These are phyloP conservation scores for Ochropleura leucogaster DNA, from an alignment of 2,888 invertebrate genomes.

Conservation along the genomic window DNA sequence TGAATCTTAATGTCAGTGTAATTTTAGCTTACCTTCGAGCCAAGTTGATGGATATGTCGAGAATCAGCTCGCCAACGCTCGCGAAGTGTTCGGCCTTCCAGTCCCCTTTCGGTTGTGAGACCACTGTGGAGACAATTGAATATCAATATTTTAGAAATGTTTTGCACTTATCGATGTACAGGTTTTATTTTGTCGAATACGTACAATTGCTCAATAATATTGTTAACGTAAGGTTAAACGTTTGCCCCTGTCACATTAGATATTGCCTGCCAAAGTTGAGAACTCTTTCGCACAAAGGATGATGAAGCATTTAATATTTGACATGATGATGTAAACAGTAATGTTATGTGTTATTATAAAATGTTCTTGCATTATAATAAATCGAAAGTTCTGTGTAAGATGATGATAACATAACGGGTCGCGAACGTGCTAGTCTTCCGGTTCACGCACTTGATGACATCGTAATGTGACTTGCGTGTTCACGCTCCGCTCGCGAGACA, in stretches of 20 bases:
- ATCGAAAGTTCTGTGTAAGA: constrained; percentile 34
- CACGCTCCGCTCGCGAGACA: constrained; percentile 13
- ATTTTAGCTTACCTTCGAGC: constrained; percentile 93
- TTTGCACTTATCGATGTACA: not conserved
- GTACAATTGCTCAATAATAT: constrained; percentile 23
- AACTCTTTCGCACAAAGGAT: constrained; percentile 10
- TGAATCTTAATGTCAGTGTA: constrained; percentile 32
- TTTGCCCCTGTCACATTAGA: constrained; percentile 32
- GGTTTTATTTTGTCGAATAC: not conserved
- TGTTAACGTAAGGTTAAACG: constrained; percentile 25
- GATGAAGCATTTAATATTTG: constrained; percentile 30
- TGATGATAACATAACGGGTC: constrained; percentile 35
- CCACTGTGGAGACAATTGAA: constrained; percentile 89
- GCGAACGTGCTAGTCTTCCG: constrained; percentile 49
- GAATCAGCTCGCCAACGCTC: constrained; percentile 95
- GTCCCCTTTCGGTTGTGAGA: constrained; percentile 94
- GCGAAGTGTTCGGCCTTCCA: constrained; percentile 96
- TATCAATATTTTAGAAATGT: constrained; percentile 12
- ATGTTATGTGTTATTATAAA: constrained; percentile 30
- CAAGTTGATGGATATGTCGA: constrained; percentile 96
- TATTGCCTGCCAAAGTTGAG: constrained; percentile 12
- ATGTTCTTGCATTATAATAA: constrained; percentile 31
- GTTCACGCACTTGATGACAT: constrained; percentile 52
- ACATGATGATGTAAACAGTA: constrained; percentile 34
- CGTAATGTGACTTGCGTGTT: constrained; percentile 56